Evolutionary conservation across 2,113 vertebrate genomes (phyloP).

Genomic region (Salvator merianae): DNA sequence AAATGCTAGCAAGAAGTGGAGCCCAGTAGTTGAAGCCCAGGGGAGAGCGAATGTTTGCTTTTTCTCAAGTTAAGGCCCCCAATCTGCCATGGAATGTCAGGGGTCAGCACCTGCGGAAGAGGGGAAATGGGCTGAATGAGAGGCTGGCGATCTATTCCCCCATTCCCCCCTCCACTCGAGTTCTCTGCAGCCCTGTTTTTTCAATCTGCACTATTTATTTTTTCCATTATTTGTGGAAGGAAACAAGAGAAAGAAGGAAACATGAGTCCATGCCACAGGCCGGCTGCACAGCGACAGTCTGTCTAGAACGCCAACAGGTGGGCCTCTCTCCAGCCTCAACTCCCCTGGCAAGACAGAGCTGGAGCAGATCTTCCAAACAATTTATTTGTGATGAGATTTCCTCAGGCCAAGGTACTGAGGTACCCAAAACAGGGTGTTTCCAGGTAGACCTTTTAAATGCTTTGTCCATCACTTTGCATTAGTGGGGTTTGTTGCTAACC

Average conservation of each 20-base stretch:
- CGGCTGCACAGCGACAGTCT: constrained; percentile 9
- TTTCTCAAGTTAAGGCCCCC: constrained; percentile 56
- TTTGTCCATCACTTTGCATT: too few species aligned
- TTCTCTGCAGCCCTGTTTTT: constrained; percentile 10
- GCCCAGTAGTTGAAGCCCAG: constrained; percentile 16
- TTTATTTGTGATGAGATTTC: background rate
- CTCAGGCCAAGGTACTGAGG: background rate
- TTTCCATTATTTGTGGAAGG: constrained; percentile 60
- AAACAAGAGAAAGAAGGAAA: constrained; percentile 34
- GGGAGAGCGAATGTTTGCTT: constrained; percentile 61
- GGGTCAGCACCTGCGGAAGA: constrained; percentile 64
- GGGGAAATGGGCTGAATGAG: constrained; percentile 2
- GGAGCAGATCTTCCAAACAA: background rate
- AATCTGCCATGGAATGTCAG: constrained; percentile 50
- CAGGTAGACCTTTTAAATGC: too few species aligned
- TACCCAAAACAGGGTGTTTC: background rate
- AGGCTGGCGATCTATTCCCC: background rate
- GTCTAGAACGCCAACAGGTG: constrained; percentile 28
- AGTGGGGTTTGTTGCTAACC: too few species aligned
- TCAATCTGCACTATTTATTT: constrained; percentile 18
- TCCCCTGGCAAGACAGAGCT: background rate
- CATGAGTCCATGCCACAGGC: constrained; percentile 16
- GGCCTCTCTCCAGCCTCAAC: background rate
- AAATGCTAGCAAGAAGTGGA: background rate
- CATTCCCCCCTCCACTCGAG: background rate